Conservation (phyloP, 1,140 invertebrate genomes). For the Drosophila santomea region DNA sequence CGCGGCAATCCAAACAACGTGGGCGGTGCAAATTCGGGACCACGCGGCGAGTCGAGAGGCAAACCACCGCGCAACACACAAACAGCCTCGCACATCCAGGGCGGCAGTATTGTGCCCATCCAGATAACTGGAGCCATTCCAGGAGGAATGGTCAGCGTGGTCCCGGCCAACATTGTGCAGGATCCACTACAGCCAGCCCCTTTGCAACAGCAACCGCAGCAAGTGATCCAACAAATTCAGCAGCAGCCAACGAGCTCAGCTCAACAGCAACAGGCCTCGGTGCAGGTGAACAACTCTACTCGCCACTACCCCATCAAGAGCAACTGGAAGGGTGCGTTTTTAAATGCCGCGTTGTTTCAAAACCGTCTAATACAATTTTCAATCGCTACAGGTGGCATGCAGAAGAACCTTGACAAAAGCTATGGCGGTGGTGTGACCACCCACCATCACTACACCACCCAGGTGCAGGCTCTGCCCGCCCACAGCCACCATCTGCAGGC, state of each 20-base stretch:
- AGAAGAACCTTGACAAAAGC: slow-evolving; percentile 75
- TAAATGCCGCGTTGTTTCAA: too few species aligned
- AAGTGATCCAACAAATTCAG: slow-evolving; percentile 51
- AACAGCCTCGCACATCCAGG: slow-evolving; percentile 61
- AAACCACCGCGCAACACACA: slow-evolving; percentile 70
- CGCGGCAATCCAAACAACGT: slow-evolving; percentile 71
- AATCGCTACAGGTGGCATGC: slow-evolving; percentile 56
- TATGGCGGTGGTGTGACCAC: slow-evolving; percentile 55
- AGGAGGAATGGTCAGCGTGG: slow-evolving; percentile 68
- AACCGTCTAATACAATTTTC: neutral
- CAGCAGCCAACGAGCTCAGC: slow-evolving; percentile 40
- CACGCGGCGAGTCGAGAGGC: slow-evolving; percentile 63
- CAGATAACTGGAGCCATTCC: slow-evolving; percentile 61
- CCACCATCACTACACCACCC: slow-evolving; percentile 71
- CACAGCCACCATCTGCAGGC: slow-evolving; percentile 64
- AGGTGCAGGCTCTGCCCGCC: slow-evolving; percentile 56
- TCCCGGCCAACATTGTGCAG: slow-evolving; percentile 66
- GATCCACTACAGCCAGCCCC: slow-evolving; percentile 29
- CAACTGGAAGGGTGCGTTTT: slow-evolving; percentile 62
- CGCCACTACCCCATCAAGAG: slow-evolving; percentile 72
- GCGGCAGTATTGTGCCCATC: slow-evolving; percentile 68
- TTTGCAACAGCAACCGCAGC: slow-evolving; percentile 46
- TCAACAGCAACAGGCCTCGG: slow-evolving; percentile 38
- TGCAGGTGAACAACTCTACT: slow-evolving; percentile 43
- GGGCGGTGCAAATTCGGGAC: slow-evolving; percentile 46